Conservation (phyloP, 2,797 vertebrate species). For the Siniperca scherzeri region DNA sequence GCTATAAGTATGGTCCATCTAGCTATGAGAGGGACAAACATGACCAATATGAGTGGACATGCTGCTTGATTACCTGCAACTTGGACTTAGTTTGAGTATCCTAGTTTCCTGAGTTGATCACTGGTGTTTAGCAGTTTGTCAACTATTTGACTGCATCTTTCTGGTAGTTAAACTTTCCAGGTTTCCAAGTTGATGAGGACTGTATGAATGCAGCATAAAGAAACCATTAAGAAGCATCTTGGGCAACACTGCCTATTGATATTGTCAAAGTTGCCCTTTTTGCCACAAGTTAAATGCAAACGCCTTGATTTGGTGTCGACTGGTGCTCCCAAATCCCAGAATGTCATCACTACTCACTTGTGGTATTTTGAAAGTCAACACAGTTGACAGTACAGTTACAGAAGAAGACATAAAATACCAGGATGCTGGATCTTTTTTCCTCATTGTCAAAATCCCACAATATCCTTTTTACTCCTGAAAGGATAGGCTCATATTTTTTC, state of each 20-base stretch:
- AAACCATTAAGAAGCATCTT: neutral
- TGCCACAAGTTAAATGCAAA: neutral
- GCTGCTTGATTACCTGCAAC: neutral
- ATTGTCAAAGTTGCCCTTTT: neutral
- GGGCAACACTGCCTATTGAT: neutral
- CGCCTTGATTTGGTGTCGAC: neutral
- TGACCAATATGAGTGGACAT: neutral
- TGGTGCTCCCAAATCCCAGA: neutral
- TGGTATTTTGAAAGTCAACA: neutral
- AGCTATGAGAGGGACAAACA: neutral
- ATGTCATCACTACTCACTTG: neutral
- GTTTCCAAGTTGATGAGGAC: no score
- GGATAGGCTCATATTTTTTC: neutral
- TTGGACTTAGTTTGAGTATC: neutral
- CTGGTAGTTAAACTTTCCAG: no score
- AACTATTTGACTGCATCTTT: no score
- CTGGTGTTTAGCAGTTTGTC: no score
- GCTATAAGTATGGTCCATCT: neutral
- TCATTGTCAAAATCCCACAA: slow-evolving; percentile 4
- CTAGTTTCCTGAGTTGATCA: no score
- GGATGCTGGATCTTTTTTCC: neutral
- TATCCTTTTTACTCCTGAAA: neutral
- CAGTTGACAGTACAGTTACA: no score
- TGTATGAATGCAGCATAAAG: neutral
- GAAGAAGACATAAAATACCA: no score